These are phyloP conservation scores for Dromococcyx pavoninus DNA, from an alignment of 2,797 vertebrate species.

Conservation along the genomic window DNA sequence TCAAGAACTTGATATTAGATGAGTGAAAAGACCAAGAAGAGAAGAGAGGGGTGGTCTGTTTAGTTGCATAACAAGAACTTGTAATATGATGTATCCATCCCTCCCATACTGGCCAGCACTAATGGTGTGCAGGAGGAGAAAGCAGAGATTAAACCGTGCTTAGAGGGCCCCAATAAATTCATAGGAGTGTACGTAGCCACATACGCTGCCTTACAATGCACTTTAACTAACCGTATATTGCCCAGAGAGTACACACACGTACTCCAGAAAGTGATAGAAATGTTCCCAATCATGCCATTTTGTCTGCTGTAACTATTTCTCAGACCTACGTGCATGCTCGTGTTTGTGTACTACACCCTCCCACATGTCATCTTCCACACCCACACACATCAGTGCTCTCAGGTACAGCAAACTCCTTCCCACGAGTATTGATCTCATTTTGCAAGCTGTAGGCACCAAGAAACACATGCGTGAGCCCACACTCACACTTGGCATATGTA, in stretches of 20 bases:
- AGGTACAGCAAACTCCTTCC: not conserved
- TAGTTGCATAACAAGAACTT: not conserved
- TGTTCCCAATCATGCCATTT: not conserved
- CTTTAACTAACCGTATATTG: not conserved
- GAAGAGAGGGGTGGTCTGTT: not conserved
- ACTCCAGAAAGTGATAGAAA: not conserved
- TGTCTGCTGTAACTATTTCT: not conserved
- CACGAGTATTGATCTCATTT: not conserved
- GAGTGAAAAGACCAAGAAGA: not conserved
- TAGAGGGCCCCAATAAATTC: not conserved
- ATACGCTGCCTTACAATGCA: not conserved
- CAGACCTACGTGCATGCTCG: fast-evolving
- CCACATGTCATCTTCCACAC: not conserved
- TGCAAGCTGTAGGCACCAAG: not conserved
- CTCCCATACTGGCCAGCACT: not conserved
- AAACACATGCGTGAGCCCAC: not conserved
- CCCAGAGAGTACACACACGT: not conserved
- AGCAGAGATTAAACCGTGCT: not conserved
- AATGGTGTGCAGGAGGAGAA: not conserved
- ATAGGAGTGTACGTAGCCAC: not conserved
- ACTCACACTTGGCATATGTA: not conserved
- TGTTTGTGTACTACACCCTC: not conserved
- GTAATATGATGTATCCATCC: not conserved
- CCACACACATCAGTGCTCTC: not conserved
- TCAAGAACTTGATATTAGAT: not conserved